Evolutionary conservation across 2,113 vertebrate genomes (phyloP).

Genomic region (Tiliqua scincoides): DNA sequence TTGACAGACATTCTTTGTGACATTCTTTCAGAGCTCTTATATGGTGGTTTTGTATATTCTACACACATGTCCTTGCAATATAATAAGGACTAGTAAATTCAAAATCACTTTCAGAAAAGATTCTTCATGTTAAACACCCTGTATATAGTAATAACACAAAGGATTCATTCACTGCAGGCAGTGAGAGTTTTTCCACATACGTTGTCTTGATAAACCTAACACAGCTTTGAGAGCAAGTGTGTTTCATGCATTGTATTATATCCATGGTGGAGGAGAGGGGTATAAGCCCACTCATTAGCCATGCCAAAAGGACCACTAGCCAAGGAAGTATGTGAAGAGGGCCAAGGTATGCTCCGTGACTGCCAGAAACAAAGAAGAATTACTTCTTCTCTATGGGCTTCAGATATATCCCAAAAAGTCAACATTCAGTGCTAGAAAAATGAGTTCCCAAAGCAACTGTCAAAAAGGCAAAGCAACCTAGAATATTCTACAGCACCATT

Average conservation of each 20-base stretch:
- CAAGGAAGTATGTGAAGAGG: not conserved
- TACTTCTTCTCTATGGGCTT: not conserved
- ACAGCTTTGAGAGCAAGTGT: not conserved
- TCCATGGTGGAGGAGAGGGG: not conserved
- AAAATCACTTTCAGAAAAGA: not conserved
- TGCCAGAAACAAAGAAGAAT: not conserved
- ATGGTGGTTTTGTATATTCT: not conserved
- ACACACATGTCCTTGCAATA: not conserved
- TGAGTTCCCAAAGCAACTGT: not conserved
- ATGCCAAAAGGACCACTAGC: not conserved
- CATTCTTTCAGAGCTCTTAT: not conserved
- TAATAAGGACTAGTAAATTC: not conserved
- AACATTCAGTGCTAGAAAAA: slow-evolving; percentile 15
- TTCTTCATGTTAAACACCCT: not conserved
- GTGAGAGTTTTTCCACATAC: not conserved
- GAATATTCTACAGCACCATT: not conserved
- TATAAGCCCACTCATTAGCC: not conserved
- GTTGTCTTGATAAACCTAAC: not conserved
- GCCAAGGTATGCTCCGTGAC: too few species aligned
- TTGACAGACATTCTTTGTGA: slow-evolving; percentile 11
- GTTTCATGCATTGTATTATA: not conserved
- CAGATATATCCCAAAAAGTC: not conserved
- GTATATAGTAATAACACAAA: not conserved
- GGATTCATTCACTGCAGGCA: not conserved
- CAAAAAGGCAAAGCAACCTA: not conserved